These are phyloP conservation scores for Entomobrya multifasciata DNA, from an alignment of 2,888 invertebrate species.

Conservation along the genomic window DNA sequence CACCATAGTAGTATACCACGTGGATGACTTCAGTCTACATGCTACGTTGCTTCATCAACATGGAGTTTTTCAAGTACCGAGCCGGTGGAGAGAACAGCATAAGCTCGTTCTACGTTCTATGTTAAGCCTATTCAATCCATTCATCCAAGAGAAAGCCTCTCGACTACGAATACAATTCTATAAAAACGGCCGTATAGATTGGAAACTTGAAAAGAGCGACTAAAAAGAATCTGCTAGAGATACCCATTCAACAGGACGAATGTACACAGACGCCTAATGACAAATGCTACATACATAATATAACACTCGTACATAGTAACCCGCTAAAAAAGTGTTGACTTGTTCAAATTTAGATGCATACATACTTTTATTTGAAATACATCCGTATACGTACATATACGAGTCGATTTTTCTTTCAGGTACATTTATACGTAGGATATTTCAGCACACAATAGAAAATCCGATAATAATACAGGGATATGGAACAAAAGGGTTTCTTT, in stretches of 20 bases:
- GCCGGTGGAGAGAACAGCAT: not conserved
- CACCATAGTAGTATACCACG: too few species aligned
- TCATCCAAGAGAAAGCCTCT: constrained; percentile 49
- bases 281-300: too few species aligned
- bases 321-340: too few species aligned
- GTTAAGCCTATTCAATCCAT: constrained; percentile 47
- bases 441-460: constrained; percentile 42
- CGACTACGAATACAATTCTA: too few species aligned
- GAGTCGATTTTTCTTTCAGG: not conserved
- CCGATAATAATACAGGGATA: constrained; percentile 39
- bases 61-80: not conserved
- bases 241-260: constrained; percentile 44
- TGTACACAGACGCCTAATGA: too few species aligned
- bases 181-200: constrained; percentile 46
- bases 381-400: not conserved
- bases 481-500: not conserved
- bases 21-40: not conserved
- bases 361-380: not conserved
- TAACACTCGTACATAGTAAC: too few species aligned
- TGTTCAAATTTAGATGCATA: too few species aligned
- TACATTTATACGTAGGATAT: not conserved
- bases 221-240: constrained; percentile 41
- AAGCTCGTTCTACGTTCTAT: constrained; percentile 16
- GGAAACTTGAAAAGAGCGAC: constrained; percentile 49
- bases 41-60: not conserved